These are phyloP conservation scores for Yasuhikotakia modesta DNA, from an alignment of 2,797 vertebrate species.

Conservation along the genomic window DNA sequence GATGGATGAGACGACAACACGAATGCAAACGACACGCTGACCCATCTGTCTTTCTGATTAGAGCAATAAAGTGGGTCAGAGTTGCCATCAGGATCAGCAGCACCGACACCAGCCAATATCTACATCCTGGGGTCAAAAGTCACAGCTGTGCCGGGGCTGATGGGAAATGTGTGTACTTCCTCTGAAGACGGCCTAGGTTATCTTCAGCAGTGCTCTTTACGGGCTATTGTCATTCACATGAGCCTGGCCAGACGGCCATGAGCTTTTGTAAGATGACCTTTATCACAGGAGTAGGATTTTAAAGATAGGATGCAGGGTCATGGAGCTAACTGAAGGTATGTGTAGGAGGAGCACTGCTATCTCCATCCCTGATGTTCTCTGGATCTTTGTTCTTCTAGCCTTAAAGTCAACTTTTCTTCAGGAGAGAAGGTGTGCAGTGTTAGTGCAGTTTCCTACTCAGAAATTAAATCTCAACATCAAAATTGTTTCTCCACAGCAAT, in stretches of 20 bases:
- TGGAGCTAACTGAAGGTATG: slow-evolving; percentile 65
- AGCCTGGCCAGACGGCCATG: slow-evolving; percentile 48
- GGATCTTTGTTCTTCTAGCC: background rate
- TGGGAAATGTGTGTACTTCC: slow-evolving; percentile 54
- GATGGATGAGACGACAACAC: slow-evolving; percentile 63
- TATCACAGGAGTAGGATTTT: slow-evolving; percentile 46
- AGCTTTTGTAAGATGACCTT: slow-evolving; percentile 45
- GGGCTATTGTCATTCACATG: slow-evolving; percentile 52
- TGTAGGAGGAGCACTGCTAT: slow-evolving; percentile 62
- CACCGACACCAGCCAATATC: slow-evolving; percentile 31
- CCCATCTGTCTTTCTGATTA: slow-evolving; percentile 57
- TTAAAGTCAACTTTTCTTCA: background rate
- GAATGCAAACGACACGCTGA: slow-evolving; percentile 45
- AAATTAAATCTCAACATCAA: background rate
- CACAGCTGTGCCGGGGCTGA: slow-evolving; percentile 51
- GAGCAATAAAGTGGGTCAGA: slow-evolving; percentile 45
- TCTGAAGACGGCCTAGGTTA: slow-evolving; percentile 58
- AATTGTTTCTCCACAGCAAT: background rate
- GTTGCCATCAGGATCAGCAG: slow-evolving; percentile 38
- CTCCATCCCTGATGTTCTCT: slow-evolving; percentile 1
- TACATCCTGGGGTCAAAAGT: slow-evolving; percentile 55
- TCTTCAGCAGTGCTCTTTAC: slow-evolving; percentile 53
- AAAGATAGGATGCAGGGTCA: slow-evolving; percentile 55
- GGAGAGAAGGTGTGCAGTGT: background rate
- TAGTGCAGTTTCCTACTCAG: background rate